Evolutionary conservation across 2,888 invertebrate species (phyloP), one percentile per base, ranked within the genome.

Genomic region (Parthenolecanium corni): DNA sequence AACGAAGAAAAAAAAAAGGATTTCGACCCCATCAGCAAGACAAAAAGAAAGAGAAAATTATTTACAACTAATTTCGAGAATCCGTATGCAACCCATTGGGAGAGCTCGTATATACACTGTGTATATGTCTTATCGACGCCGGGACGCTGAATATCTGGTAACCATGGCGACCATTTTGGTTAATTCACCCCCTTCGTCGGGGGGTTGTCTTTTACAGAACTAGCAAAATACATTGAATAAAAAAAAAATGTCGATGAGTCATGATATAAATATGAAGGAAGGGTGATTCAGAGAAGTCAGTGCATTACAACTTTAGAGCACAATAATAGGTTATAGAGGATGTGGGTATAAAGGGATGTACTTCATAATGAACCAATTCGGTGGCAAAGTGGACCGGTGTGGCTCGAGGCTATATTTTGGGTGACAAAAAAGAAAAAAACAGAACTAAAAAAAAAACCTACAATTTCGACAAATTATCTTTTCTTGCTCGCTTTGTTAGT

Each of bases 111-210:
- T 44, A n/a, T n/a, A n/a, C n/a, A n/a, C n/a, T n/a, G n/a, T n/a
- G n/a, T 44, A 9, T 44, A 44, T 44, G n/a, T 44, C 46, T 44
- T 44, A 44, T 44, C 46, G 46, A 18, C 46, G 46, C n/a, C 46
- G 46, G 46, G 46, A 44, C 46, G 46, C 46, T 44, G 46, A 44
- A 44, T 44, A 44, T 44, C 20, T 20, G 31, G 46, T 44, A 18
- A 20, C 46, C 46, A 44, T 44, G 20, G n/a, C 20, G 20, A 44
- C 46, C 46, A 18, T 44, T 44, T 18, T 44, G 46, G 31, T 20
- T 44, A 20, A 44, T 44, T 44, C 46, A 16, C 46, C 46, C 20
- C 46, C 46, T 16, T 20, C 20, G 6, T 44, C 18, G 16, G 18
- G 6, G 14, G 20, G 46, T 31, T 31, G 31, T 31, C 31, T 31